These are phyloP conservation scores for Tachyglossus aculeatus DNA, from an alignment of 2,797 vertebrate genomes.

Conservation along the genomic window DNA sequence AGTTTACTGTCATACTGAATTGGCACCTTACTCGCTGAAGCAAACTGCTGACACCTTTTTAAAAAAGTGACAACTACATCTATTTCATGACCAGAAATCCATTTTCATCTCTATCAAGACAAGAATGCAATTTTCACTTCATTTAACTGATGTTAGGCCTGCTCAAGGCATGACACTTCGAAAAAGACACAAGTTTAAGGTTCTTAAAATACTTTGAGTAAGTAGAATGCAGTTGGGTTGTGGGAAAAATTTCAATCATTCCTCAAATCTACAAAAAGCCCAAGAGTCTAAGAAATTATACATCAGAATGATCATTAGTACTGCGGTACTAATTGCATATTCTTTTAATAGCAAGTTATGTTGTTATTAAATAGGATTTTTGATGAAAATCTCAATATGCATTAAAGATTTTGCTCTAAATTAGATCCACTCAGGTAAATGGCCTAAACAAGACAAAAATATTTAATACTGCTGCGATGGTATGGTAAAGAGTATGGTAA, in stretches of 20 bases:
- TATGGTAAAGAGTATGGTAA: not conserved
- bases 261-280: constrained; percentile 53
- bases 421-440: not conserved
- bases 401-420: constrained; percentile 51
- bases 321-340: constrained; percentile 22
- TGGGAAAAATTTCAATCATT: constrained; percentile 57
- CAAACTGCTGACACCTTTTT: constrained; percentile 95
- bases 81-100: constrained; percentile 93
- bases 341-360: constrained; percentile 41
- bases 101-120: constrained; percentile 94
- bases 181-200: constrained; percentile 82
- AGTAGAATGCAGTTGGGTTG: constrained; percentile 73
- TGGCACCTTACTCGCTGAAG: constrained; percentile 89
- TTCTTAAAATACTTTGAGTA: constrained; percentile 81
- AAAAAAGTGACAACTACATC: constrained; percentile 93
- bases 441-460: constrained; percentile 36
- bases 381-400: not conserved
- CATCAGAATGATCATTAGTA: constrained; percentile 21
- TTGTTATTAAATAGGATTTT: constrained; percentile 13
- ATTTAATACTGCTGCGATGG: constrained; percentile 28
- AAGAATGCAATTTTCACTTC: constrained; percentile 97
- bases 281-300: constrained; percentile 54
- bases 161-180: constrained; percentile 82
- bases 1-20: constrained; percentile 90
- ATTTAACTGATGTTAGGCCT: constrained; percentile 90